Conservation (phyloP, 2,797 vertebrate species). For the Mus minutoides region DNA sequence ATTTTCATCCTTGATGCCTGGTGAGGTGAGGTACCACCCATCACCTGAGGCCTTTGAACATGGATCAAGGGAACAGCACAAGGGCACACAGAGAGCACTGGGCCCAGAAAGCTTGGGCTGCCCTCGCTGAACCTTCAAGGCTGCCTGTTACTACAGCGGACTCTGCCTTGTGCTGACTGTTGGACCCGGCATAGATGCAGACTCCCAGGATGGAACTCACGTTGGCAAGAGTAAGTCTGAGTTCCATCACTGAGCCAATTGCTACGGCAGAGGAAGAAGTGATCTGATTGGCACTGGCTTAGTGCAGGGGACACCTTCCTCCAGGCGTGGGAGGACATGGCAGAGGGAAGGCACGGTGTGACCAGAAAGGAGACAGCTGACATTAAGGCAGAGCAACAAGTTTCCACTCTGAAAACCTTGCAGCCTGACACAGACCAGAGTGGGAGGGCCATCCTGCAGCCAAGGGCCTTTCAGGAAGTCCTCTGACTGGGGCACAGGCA, state of each 20-base stretch:
- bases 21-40: not conserved
- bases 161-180: not conserved
- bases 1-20: not conserved
- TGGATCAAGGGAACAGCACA: not conserved
- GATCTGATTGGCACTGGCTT: conserved; percentile 4
- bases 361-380: not conserved
- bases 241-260: not conserved
- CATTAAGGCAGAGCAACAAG: not conserved
- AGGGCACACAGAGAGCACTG: not conserved
- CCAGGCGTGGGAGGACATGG: not conserved
- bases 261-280: not conserved
- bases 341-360: not conserved
- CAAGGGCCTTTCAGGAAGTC: not conserved
- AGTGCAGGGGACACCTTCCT: rapidly evolving
- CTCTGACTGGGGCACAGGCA: not conserved
- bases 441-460: not conserved
- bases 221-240: not conserved
- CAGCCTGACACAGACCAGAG: too few species aligned
- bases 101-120: not conserved
- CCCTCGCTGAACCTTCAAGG: not conserved
- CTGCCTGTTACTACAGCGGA: not conserved
- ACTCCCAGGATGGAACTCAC: not conserved
- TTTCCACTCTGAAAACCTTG: not conserved
- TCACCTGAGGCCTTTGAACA: not conserved
- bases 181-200: rapidly evolving